These are phyloP conservation scores for Cyphomyrus plagiostoma DNA, from an alignment of 2,113 vertebrate species.

Conservation along the genomic window DNA sequence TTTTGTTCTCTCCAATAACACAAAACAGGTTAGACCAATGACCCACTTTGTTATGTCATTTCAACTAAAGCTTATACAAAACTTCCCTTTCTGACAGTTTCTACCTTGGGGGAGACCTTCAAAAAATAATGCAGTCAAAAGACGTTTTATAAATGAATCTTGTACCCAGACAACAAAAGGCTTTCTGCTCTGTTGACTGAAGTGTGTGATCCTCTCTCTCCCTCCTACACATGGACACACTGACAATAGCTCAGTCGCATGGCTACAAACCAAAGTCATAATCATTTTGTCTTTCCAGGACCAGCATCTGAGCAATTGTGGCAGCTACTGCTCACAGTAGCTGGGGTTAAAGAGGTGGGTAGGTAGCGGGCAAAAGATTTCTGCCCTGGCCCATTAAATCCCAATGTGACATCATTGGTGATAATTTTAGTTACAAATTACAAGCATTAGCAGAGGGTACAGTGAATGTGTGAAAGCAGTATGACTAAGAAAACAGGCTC, in stretches of 20 bases:
- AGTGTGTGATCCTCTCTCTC: not conserved
- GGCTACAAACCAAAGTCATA: not conserved
- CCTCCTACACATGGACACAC: not conserved
- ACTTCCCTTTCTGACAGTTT: not conserved
- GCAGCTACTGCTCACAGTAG: not conserved
- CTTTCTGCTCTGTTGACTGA: not conserved
- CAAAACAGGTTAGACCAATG: not conserved
- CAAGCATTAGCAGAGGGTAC: not conserved
- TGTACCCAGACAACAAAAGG: not conserved
- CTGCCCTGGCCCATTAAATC: not conserved
- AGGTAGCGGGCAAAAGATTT: not conserved
- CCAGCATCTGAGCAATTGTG: not conserved
- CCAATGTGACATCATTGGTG: not conserved
- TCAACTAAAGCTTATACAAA: not conserved
- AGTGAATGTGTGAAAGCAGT: not conserved
- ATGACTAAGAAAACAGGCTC: not conserved
- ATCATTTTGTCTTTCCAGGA: not conserved
- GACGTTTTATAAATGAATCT: not conserved
- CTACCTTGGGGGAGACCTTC: not conserved
- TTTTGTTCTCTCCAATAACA: not conserved
- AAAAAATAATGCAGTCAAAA: not conserved
- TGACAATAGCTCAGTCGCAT: not conserved
- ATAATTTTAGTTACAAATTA: not conserved
- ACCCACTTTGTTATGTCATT: not conserved
- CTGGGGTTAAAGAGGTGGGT: not conserved